A percentile compares a stretch with the other conserved stretches of the same genome.
Conservation (phyloP, 2,113 vertebrate species). For the Hemibagrus wyckioides region DNA sequence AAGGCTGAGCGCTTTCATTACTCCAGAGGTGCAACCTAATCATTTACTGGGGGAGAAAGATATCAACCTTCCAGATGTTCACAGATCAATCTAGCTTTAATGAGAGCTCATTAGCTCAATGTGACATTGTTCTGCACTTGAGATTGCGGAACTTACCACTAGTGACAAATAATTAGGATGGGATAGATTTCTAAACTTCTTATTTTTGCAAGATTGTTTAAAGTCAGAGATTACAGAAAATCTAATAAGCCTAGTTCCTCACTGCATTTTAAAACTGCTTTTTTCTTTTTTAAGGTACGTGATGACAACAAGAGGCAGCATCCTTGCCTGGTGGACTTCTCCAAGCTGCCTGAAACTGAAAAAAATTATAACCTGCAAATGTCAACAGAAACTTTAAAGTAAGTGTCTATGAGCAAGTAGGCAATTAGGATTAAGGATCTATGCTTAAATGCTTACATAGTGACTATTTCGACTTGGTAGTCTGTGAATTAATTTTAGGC, state of each 20-base stretch:
- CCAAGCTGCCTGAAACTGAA: conserved; percentile 95
- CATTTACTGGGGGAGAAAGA: conserved; percentile 49
- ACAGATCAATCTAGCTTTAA: conserved; percentile 51
- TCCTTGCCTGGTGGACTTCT: conserved; percentile 95
- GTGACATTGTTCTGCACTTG: conserved; percentile 51
- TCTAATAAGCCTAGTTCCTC: not conserved
- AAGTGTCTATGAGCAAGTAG: conserved; percentile 54
- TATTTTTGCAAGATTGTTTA: not conserved
- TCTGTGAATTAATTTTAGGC: conserved; percentile 40
- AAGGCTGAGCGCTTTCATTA: conserved; percentile 44
- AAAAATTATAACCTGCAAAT: conserved; percentile 98
- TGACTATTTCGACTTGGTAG: conserved; percentile 50
- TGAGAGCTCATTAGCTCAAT: conserved; percentile 47
- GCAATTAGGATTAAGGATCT: not conserved
- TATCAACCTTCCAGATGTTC: conserved; percentile 59
- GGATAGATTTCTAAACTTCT: not conserved
- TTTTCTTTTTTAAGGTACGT: conserved; percentile 77
- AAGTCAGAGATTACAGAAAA: not conserved
- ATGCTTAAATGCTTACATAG: not conserved
- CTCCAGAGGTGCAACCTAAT: conserved; percentile 41
- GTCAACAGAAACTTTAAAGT: conserved; percentile 99
- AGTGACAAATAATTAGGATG: conserved; percentile 29
- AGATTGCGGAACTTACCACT: conserved; percentile 19
- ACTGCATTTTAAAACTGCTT: not conserved
- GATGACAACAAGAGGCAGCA: conserved; percentile 99